These are phyloP conservation scores for Erpornis zantholeuca DNA, from an alignment of 2,113 vertebrate species.

Conservation along the genomic window DNA sequence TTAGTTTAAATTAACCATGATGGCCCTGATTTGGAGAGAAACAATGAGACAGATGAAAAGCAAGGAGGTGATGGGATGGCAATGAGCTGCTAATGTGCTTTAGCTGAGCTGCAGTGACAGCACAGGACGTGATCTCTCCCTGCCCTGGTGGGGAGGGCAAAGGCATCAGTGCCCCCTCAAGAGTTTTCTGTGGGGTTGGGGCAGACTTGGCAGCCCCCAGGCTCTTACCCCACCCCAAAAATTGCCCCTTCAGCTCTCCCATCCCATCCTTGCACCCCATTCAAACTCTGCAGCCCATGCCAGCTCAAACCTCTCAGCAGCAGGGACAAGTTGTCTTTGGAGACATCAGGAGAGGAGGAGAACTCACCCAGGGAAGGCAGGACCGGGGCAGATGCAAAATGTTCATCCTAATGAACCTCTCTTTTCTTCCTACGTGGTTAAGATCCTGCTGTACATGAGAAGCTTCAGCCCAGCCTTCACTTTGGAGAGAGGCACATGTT, in stretches of 20 bases:
- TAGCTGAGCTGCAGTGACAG: neutral
- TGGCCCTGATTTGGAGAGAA: neutral
- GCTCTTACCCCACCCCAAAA: neutral
- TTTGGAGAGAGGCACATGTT: neutral
- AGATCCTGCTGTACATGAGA: neutral
- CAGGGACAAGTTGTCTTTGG: neutral
- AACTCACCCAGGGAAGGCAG: neutral
- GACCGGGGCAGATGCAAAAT: neutral
- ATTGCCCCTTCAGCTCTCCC: neutral
- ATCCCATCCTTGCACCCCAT: neutral
- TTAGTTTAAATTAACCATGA: neutral
- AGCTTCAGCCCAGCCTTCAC: neutral
- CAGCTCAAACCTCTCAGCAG: neutral
- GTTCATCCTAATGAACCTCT: neutral
- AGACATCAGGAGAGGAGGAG: neutral
- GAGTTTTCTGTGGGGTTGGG: neutral
- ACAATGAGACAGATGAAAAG: neutral
- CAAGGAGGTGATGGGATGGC: neutral
- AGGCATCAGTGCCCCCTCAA: neutral
- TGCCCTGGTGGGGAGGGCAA: neutral
- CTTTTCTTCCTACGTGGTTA: neutral
- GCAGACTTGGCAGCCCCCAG: neutral
- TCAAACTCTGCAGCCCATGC: fast-evolving
- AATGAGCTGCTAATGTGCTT: neutral
- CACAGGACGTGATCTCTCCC: fast-evolving